Evolutionary conservation across 1,140 invertebrate genomes (phyloP), one percentile per base, ranked within the genome.

Genomic region (Caenorhabditis latens): DNA sequence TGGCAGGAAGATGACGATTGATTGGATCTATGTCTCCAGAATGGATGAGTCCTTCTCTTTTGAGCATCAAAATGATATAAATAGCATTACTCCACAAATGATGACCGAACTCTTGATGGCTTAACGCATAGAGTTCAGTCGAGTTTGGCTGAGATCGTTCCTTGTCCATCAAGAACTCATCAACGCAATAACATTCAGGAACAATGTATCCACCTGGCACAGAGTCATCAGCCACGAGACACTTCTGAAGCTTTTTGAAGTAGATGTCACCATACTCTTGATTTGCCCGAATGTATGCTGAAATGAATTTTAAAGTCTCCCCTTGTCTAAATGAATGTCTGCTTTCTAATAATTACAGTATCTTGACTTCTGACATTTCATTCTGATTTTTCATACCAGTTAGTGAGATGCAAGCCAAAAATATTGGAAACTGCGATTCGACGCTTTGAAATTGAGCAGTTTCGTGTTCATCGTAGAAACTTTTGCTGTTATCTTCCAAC

Each of bases 371-470:
- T 32, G 32, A 32, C 0, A 0, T 32, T 32, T 32, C 32, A 32
- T 32, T 32, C 32, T 32, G 9, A 53, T 65, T 43, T 63, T 32
- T n/a, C 61, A 13, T 86, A 91, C 90, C 90, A 57, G 90, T 91
- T 13, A 91, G 53, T n/a, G 89, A 58, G 61, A 91, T 91, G 61
- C 61, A 92, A n/a, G 90, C 90, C 21, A 90, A 98, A 94, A 99
- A 99, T 16, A 99, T 92, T 0, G 98, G 98, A 97, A 98, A 99
- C 94, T 99, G 97, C 91, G 96, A 97, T 94, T 99, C 98, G 61
- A 99, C 95, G 32, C 96, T 96, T 92, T 99, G 97, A 94, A 98
- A 99, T 91, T 97, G 95, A 95, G 98, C 92, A 46, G 93, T 93
- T 79, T 92, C 91, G 55, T 92, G 89, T 65, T 90, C 90, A 21